Base-by-base conservation (phyloP, 1,140 invertebrate species). In the Pseudomyrmex sp. region DNA sequence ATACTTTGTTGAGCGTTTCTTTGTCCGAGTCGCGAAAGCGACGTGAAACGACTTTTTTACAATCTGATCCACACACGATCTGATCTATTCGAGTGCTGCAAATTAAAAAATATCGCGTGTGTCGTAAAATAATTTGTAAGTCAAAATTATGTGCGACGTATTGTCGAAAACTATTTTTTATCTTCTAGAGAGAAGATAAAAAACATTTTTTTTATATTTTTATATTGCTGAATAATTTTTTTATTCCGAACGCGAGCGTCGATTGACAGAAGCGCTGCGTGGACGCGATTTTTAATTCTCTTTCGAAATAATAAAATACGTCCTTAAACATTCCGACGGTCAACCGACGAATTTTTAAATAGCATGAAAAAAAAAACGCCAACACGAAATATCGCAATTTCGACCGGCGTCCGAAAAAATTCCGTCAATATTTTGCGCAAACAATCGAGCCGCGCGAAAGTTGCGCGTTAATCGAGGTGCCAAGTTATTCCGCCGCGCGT, bases 401-500 rank as follows among this genome's bases (percentile, higher is more conserved):
- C 7, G 46, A 35, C 52, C 52, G 76, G 18, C 54, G 59, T 58
- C 12, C 48, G 35, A 4, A 35, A 65, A 65, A 65, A 54, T 75
- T 12, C 13, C 0, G n/a, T 12, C 9, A 56, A 56, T 9, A 12
- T 46, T 58, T 26, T 15, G 10, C 23, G 35, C 12, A 18, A 48
- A 59, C 44, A 56, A 18, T 7, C 44, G 52, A 69, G 20, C 35
- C 35, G 35, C 35, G 15, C 15, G 15, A 58, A 58, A 59, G 5
- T 79, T 58, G 13, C n/a, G 23, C 26, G 23, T 18, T 35, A 46
- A 23, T 15, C 18, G 73, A 23, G 5, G 15, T 68, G 35, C 23
- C 20, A 46, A 69, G 69, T 79, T 59, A 79, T 65, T 66, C 18
- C 20, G 10, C 15, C 26, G 13, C 18, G 18, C 52, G 26, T 59